Evolutionary conservation across 2,113 vertebrate genomes (phyloP).

Genomic region (Gobius niger): DNA sequence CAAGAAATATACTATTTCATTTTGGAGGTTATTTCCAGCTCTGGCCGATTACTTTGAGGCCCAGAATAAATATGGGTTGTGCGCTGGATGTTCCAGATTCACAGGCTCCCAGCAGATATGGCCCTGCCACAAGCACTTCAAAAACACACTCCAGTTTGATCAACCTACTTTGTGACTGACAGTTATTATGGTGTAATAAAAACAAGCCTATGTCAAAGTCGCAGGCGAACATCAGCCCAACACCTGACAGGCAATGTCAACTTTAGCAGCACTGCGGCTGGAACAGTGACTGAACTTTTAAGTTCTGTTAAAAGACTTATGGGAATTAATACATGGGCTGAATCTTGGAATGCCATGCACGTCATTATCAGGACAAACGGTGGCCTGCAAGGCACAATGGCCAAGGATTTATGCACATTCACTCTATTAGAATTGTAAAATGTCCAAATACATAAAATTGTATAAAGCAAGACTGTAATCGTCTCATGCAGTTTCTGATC

Average conservation of each 20-base stretch:
- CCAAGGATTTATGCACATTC: too few relatives aligned
- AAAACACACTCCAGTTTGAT: slow-evolving; percentile 12
- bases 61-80: slow-evolving; percentile 57
- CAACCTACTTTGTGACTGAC: background rate
- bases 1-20: slow-evolving; percentile 43
- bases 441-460: slow-evolving; percentile 1
- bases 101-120: slow-evolving; percentile 35
- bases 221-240: too few relatives aligned
- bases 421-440: too few relatives aligned
- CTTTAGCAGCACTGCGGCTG: background rate
- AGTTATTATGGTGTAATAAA: background rate
- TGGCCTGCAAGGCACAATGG: slow-evolving; percentile 45
- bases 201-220: slow-evolving; percentile 7
- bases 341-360: slow-evolving; percentile 43
- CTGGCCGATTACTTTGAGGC: slow-evolving; percentile 34
- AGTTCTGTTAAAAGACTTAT: background rate
- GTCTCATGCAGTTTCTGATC: slow-evolving; percentile 55
- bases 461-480: slow-evolving; percentile 50
- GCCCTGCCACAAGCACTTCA: slow-evolving; percentile 30
- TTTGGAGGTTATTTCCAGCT: slow-evolving; percentile 63
- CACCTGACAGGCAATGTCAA: too few relatives aligned
- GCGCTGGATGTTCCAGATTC: slow-evolving; percentile 65
- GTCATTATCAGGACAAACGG: slow-evolving; percentile 44
- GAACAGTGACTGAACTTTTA: slow-evolving; percentile 18
- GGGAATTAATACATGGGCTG: slow-evolving; percentile 21